Base-by-base conservation (phyloP, 2,888 invertebrate species). In the Hypomecis atomaria region DNA sequence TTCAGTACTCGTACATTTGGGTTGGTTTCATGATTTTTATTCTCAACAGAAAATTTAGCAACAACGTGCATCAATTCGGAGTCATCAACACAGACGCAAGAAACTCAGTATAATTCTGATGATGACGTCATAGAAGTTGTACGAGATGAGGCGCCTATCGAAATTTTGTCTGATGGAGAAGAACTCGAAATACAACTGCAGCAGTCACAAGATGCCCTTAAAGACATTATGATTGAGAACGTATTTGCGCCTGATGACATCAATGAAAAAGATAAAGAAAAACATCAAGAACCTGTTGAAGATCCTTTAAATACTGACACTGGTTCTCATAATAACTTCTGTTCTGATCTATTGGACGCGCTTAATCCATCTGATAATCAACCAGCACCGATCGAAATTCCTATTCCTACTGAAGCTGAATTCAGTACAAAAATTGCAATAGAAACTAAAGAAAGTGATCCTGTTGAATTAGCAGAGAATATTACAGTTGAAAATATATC, bases 91-190 rank as follows among this genome's bases (percentile, higher is more conserved):
- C 70, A 78, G 56, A 69, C 49, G 5, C 65, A 53, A 60, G 69
- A 10, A 57, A 62, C 11, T 4, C 71, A 74, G 10, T 81, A 84
- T 49, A 78, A 79, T 34, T 92, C 92, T 1, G 92, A 92, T 63
- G 92, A 92, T 77, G 92, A 91, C 58, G 90, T 91, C 9, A 91
- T 92, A 49, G 92, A 92, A 81, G 90, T 92, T 40, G 86, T 90
- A 6, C 79, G 88, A 75, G 90, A 90, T 66, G 90, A 92, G 70
- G 88, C 89, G 6, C 91, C 92, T 2, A 92, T 92, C 34, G 88
- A 88, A 81, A 90, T 92, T 69, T 69, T 92, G 34, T 92, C 92
- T 0, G 92, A 92, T 34, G 88, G 84, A 5, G 91, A 92, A 78
- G 92, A 92, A 75, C 68, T 79, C 11, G 87, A 88, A 72, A 60